Base-by-base conservation (phyloP, 92 coral and sea anemone species). In the Plumapathes pennacea region DNA sequence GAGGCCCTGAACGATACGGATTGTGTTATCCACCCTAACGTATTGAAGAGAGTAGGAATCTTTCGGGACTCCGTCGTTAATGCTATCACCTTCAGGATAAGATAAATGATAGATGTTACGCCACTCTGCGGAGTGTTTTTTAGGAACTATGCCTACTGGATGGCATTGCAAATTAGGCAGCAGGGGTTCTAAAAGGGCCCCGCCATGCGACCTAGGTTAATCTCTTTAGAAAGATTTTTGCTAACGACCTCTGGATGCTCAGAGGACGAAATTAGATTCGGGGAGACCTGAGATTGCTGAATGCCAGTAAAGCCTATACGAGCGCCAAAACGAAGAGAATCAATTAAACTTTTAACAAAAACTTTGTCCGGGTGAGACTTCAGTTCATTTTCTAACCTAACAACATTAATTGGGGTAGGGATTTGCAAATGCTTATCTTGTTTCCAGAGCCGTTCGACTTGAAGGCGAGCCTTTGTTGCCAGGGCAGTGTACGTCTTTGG, bases 11-110 rank as follows among this genome's bases (percentile, higher is more conserved):
- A 74, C 48, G 36, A 72, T 74, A 21, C n/a, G 50, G 32, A 67
- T 76, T 10, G 84, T 84, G 15, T 62, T 71, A 32, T 76, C 89
- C 30, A 76, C 70, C 15, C 79, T 68, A 11, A 69, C 52, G 34
- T 76, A 82, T 38, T 83, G 59, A 26, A 78, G 78, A 51, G 81
- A 71, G 50, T 50, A 78, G 60, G 71, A 81, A 1, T 83, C 85
- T 38, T 77, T 63, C 37, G 76, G 32, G 24, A 77, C 77, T 12
- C 76, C 40, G 48, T 20, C 20, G 41, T 71, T 77, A 20, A 84
- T 77, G 58, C 90, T 70, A 26, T 60, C 66, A 10, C 25, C 46
- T 0, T 76, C 54, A 22, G 80, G 80, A 54, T 15, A 62, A 10
- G 73, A 72, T 10, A 70, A 30, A 31, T 70, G 69, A 20, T 43